Conservation (phyloP, 2,888 invertebrate genomes). For the Priocnemis perturbator region DNA sequence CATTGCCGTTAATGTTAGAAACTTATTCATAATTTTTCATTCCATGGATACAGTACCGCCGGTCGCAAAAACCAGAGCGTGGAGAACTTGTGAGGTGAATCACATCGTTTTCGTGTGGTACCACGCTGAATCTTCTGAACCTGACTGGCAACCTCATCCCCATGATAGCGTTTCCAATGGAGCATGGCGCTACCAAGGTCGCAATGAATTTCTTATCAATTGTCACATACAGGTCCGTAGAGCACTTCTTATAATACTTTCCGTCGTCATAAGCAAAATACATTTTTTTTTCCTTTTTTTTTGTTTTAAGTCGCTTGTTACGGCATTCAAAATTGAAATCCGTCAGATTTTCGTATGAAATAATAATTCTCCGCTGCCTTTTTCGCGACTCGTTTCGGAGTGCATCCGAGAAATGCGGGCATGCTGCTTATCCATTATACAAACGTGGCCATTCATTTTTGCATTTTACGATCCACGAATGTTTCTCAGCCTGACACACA, state of each 20-base stretch:
- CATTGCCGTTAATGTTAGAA: too few species aligned
- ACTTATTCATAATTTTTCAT: not conserved
- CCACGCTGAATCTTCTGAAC: slow-evolving; percentile 83
- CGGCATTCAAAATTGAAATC: too few species aligned
- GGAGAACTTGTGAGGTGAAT: slow-evolving; percentile 83
- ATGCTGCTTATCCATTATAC: too few species aligned
- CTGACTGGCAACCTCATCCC: slow-evolving; percentile 81
- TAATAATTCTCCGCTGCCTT: too few species aligned
- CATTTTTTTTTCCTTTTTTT: not conserved
- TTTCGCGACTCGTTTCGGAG: too few species aligned
- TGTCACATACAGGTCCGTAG: slow-evolving; percentile 85
- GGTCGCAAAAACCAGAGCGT: slow-evolving; percentile 82
- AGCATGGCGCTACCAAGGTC: slow-evolving; percentile 82
- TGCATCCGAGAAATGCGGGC: too few species aligned
- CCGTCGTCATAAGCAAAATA: not conserved
- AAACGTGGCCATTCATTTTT: too few species aligned
- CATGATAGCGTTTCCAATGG: slow-evolving; percentile 78
- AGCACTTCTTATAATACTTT: slow-evolving; percentile 18
- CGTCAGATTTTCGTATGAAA: too few species aligned
- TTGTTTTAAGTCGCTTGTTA: too few species aligned
- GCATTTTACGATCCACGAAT: too few species aligned
- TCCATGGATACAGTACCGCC: slow-evolving; percentile 79
- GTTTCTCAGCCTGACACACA: too few species aligned
- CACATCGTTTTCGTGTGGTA: slow-evolving; percentile 89
- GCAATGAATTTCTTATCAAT: slow-evolving; percentile 86